Conservation (phyloP, 2,888 invertebrate genomes). For the Clostera curtula region DNA sequence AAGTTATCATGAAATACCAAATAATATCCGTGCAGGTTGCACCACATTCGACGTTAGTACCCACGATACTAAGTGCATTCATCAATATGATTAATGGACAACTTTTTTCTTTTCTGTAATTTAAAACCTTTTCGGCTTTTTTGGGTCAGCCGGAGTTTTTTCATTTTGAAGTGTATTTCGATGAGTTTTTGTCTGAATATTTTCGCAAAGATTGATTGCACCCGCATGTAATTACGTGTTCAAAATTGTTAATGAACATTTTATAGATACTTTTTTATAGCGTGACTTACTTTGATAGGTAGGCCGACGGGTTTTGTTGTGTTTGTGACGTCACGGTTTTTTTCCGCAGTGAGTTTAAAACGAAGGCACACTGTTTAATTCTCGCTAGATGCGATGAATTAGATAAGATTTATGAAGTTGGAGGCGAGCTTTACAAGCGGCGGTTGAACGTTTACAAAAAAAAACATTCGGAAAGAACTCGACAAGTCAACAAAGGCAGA, state of each 20-base stretch:
- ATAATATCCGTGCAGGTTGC: slow-evolving; percentile 29
- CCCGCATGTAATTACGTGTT: slow-evolving; percentile 27
- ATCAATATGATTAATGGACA: slow-evolving; percentile 62
- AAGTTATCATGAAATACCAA: slow-evolving; percentile 36
- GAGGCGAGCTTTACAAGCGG: slow-evolving; percentile 55
- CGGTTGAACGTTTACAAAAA: slow-evolving; percentile 58
- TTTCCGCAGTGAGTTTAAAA: slow-evolving; percentile 28
- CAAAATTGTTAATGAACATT: slow-evolving; percentile 28
- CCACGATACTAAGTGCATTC: slow-evolving; percentile 50
- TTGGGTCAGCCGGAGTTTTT: slow-evolving; percentile 32
- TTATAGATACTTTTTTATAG: slow-evolving; percentile 13
- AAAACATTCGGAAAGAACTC: slow-evolving; percentile 55
- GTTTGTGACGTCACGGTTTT: slow-evolving; percentile 19
- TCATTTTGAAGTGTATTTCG: slow-evolving; percentile 33
- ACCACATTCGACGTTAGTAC: slow-evolving; percentile 33
- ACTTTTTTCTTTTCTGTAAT: slow-evolving; percentile 42
- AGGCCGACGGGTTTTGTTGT: slow-evolving; percentile 21
- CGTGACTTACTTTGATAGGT: slow-evolving; percentile 19
- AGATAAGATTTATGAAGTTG: slow-evolving; percentile 64
- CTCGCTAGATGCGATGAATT: slow-evolving; percentile 48
- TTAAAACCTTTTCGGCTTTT: slow-evolving; percentile 36
- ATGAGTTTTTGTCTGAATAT: slow-evolving; percentile 44
- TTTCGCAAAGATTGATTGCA: slow-evolving; percentile 51
- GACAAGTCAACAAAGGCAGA: slow-evolving; percentile 64
- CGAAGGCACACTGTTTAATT: slow-evolving; percentile 33